Conservation (phyloP, 2,888 invertebrate species). For the Netelia virgata region DNA sequence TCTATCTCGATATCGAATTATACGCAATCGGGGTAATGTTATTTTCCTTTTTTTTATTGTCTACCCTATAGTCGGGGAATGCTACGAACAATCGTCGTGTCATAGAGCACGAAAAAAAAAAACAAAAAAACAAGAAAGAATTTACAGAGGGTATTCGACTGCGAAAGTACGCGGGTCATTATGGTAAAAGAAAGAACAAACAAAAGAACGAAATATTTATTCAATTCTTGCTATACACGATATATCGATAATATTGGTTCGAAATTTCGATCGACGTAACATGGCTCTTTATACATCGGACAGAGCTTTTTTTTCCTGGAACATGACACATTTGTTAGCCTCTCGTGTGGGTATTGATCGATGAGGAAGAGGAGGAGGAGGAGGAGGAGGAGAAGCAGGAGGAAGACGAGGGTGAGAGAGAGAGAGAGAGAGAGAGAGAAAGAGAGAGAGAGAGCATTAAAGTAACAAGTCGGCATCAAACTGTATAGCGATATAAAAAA, state of each 20-base stretch:
- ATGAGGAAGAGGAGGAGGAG: background rate
- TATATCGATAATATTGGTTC: constrained; percentile 32
- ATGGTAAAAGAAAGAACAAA: constrained; percentile 6
- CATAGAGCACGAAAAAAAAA: constrained; percentile 20
- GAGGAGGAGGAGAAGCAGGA: background rate
- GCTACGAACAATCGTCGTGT: constrained; percentile 62
- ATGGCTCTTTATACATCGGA: constrained; percentile 42
- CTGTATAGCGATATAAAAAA: background rate
- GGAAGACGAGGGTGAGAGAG: background rate
- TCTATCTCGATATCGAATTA: background rate
- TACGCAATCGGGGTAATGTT: background rate
- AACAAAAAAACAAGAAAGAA: constrained; percentile 25
- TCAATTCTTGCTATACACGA: constrained; percentile 15
- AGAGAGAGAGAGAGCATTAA: background rate
- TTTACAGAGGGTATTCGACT: constrained; percentile 18
- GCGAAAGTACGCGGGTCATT: constrained; percentile 28
- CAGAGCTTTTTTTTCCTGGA: constrained; percentile 26
- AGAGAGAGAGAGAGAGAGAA: background rate
- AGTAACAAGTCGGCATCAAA: constrained; percentile 26
- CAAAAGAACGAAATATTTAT: constrained; percentile 13
- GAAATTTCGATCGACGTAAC: constrained; percentile 41
- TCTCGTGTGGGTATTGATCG: constrained; percentile 61
- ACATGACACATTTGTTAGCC: constrained; percentile 53
- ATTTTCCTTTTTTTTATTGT: background rate
- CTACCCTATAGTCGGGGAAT: constrained; percentile 35